Evolutionary conservation across 2,888 invertebrate species (phyloP).

Genomic region (Gerris lacustris): DNA sequence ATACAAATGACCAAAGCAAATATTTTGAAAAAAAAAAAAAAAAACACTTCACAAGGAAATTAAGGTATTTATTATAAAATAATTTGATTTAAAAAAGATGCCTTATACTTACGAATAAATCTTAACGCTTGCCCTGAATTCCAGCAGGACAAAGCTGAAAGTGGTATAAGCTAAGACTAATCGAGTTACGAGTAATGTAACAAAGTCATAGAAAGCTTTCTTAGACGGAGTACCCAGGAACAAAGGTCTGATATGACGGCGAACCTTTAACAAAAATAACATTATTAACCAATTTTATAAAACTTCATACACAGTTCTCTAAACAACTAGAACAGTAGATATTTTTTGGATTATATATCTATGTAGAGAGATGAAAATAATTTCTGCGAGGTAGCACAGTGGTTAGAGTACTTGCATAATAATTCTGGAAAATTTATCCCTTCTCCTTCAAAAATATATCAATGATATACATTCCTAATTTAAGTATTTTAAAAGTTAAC

Average conservation of each 20-base stretch:
- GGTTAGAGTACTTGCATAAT: no score
- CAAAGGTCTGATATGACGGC: conserved; percentile 63
- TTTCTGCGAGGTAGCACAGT: no score
- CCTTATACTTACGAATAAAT: conserved; percentile 59
- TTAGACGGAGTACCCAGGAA: conserved; percentile 54
- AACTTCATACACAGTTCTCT: not conserved
- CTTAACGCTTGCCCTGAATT: conserved; percentile 61
- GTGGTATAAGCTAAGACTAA: conserved; percentile 78
- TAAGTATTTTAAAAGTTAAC: no score
- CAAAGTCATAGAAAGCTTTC: conserved; percentile 66
- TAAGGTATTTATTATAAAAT: no score
- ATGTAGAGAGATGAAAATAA: no score
- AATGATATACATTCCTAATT: no score
- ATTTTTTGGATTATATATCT: not conserved
- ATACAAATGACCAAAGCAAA: no score
- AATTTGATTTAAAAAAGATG: no score
- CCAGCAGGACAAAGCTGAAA: conserved; percentile 82
- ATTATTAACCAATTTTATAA: not conserved
- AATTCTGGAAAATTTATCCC: no score
- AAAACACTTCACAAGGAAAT: no score
- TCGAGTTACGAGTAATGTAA: conserved; percentile 71
- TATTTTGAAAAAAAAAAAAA: no score
- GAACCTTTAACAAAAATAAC: conserved; percentile 45
- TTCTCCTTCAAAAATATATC: no score
- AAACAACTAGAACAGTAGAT: not conserved